Percentiles rank a stretch among this genome's conserved stretches.
Conservation (phyloP, 30 jellyfish, hydroid and myxozoan genomes). For the Chironex yamaguchii region DNA sequence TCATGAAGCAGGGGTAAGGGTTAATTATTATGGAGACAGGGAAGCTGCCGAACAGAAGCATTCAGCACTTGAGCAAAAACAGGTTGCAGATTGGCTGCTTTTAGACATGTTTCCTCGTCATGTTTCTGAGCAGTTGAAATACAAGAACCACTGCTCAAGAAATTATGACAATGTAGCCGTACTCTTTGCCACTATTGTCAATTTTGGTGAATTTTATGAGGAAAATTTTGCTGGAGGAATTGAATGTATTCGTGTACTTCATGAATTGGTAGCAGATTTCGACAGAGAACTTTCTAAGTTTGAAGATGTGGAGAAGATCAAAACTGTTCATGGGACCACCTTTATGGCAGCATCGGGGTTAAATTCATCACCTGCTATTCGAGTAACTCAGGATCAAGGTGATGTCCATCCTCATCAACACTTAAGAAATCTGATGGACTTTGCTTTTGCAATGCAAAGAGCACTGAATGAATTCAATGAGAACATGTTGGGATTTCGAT, state of each 20-base stretch:
- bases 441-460: slow-evolving; percentile 85
- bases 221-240: slow-evolving; percentile 97
- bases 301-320: slow-evolving; percentile 96
- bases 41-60: slow-evolving; percentile 99
- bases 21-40: slow-evolving; percentile 95
- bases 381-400: slow-evolving; percentile 1
- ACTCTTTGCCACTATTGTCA: slow-evolving; percentile 95
- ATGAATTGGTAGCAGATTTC: slow-evolving; percentile 97
- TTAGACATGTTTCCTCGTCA: slow-evolving; percentile 99
- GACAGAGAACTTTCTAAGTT: slow-evolving; percentile 92
- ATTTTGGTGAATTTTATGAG: slow-evolving; percentile 95
- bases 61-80: slow-evolving; percentile 92
- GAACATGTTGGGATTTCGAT: slow-evolving; percentile 96
- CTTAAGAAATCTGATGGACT: slow-evolving; percentile 79
- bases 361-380: slow-evolving; percentile 16
- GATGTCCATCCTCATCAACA: slow-evolving; percentile 76
- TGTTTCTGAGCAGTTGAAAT: slow-evolving; percentile 93
- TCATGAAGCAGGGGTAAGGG: slow-evolving; percentile 98
- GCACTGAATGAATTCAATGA: slow-evolving; percentile 90
- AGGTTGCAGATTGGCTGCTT: slow-evolving; percentile 96
- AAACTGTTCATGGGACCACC: slow-evolving; percentile 98
- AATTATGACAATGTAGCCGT: slow-evolving; percentile 97
- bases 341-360: slow-evolving; percentile 99
- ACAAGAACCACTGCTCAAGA: slow-evolving; percentile 91
- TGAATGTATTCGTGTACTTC: slow-evolving; percentile 96